Evolutionary conservation across 2,797 vertebrate genomes (phyloP), one percentile per base, ranked within the genome.

Genomic region (Enoplosus armatus): DNA sequence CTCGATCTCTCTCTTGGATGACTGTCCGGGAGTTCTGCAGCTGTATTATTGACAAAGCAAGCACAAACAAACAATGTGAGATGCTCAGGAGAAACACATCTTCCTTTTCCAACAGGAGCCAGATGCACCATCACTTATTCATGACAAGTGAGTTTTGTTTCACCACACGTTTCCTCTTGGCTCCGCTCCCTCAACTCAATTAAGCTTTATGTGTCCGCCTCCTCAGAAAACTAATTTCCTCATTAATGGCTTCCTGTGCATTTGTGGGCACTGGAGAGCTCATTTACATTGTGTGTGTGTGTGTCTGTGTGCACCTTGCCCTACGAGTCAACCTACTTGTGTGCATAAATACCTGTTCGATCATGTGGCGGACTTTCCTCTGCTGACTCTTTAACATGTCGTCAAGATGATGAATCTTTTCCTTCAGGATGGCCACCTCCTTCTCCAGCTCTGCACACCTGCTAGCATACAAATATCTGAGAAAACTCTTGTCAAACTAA

Each of bases 301-400:
- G 27, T 67, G 20, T 53, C 4, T 68, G 53, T 54, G 39, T 37
- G 69, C 11, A 26, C 14, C 22, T 55, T 69, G 24, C 24, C 39
- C 39, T 20, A 14, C 4, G 22, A 60, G 43, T 26, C 31, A 54
- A n/a, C 37, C 31, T 47, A 63, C 67, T 35, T 62, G 55, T 60
- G 71, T 71, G 54, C 11, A 11, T 68, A 24, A 79, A 33, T 74
- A 98, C 98, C 97, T 99, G 98, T 89, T 98, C 97, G 0, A 99
- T 99, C 98, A 98, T 99, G 75, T 97, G 96, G 27, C 98, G 95
- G 20, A 99, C 96, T 93, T 99, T 99, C 78, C 98, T 96, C 87
- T 99, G 98, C 83, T 99, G 98, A 86, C 97, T 96, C 86, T 96
- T 98, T 2, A 98, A 88, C 98, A 99, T 99, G 90, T 99, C 97